Percentiles rank a stretch among this genome's conserved stretches.
Conservation (phyloP, 2,113 vertebrate genomes). For the Micronycteris hirsuta region DNA sequence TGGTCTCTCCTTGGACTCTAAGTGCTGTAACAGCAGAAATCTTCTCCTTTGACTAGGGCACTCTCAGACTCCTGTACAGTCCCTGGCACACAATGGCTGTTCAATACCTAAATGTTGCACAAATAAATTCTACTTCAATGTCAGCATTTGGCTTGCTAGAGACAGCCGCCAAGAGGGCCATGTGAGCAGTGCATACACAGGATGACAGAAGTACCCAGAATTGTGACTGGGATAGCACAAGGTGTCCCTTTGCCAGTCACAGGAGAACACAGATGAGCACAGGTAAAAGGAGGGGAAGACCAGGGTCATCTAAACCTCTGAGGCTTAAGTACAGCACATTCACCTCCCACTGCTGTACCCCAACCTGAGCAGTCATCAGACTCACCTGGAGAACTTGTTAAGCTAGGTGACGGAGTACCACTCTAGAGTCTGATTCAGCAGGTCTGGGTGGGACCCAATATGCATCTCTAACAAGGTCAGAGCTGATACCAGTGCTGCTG, state of each 20-base stretch:
- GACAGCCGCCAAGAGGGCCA: background rate
- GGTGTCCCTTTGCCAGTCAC: background rate
- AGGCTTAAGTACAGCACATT: no score
- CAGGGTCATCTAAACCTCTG: background rate
- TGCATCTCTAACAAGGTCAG: background rate
- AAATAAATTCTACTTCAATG: background rate
- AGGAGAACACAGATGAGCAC: background rate
- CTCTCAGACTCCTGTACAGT: background rate
- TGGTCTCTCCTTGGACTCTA: background rate
- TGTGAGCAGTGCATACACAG: accelerated
- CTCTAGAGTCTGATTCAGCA: background rate
- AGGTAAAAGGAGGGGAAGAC: background rate
- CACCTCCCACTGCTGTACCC: background rate
- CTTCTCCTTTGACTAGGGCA: background rate
- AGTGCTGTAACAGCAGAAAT: background rate
- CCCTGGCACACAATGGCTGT: background rate
- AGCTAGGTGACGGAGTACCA: background rate
- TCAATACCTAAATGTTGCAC: background rate
- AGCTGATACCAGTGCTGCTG: background rate
- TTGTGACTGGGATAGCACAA: background rate
- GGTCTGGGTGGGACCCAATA: background rate
- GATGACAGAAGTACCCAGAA: background rate
- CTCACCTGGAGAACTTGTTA: background rate
- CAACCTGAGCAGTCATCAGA: background rate
- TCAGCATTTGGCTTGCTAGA: background rate